Evolutionary conservation across 2,888 invertebrate species (phyloP), one percentile per base, ranked within the genome.

Genomic region (Eupithecia tripunctaria): DNA sequence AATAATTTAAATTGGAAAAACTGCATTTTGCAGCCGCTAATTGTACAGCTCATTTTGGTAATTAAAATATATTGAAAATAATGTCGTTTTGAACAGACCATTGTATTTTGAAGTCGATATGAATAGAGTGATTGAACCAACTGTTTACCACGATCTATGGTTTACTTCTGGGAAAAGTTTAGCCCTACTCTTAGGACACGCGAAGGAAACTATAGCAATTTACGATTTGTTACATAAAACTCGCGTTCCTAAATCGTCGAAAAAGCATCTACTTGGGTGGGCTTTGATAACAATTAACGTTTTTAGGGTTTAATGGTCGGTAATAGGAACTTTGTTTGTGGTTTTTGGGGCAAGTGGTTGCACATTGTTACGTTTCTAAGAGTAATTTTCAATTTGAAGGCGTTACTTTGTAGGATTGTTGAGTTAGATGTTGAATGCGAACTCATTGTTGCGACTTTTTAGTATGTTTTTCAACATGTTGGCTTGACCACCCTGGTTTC

Each of bases 271-370:
- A 84, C 94, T 89, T 93, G 94, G 94, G 94, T 93, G 94, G 84
- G 93, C 82, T 85, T 88, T 86, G 91, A 87, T 89, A 88, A 88
- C 86, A 87, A 91, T 92, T 92, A 89, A 86, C 82, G 92, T 93
- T 80, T 93, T 92, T 83, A 85, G 83, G 80, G 83, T 89, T 91
- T 91, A 91, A 92, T 90, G 91, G 86, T 87, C 86, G 77, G 88
- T 87, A 88, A 88, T 87, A 85, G 88, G 83, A 73, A 71, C 84
- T 81, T 86, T 88, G 88, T 86, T 89, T 88, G 87, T 88, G 88
- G 77, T 88, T 87, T 87, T 86, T 86, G 71, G 72, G 72, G 64
- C 73, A 80, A 80, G 79, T 79, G 79, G 71, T 70, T 77, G 72
- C 71, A 73, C 76, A 72, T 76, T 80, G 80, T 81, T 79, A 79